Evolutionary conservation across 2,888 invertebrate genomes (phyloP), one percentile per base, ranked within the genome.

Genomic region (Monoplex corrugatus): DNA sequence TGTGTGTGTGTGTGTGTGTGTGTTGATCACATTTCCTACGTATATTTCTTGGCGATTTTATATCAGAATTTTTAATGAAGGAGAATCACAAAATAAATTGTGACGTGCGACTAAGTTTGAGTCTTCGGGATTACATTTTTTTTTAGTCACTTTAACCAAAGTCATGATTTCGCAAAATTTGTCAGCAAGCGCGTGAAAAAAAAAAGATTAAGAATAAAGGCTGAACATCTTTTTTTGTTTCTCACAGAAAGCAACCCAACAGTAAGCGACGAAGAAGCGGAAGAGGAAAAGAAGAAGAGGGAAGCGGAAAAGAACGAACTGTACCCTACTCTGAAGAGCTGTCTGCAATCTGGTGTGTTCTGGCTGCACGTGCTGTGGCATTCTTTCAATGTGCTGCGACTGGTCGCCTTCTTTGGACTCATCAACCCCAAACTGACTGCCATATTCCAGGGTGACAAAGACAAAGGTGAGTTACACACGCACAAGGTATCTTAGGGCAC

Each of bases 321-420:
- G 63, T 88, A 63, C 45, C 88, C 83, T 63, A 88, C 88, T 6
- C 72, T 88, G 32, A 57, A 44, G 44, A 88, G 88, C 45, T 88
- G 88, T n/a, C 43, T 88, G 44, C 40, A 35, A 23, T 88, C 80
- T 28, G 16, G 43, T 13, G 88, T 88, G 35, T 88, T 83, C 82
- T 50, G 57, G 82, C 68, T 83, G 44, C 88, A 88, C 88, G 88
- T 88, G 68, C 2, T 83, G 43, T 88, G 88, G 88, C 44, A 40
- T 43, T 88, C 68, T 28, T 35, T 82, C 83, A 82, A 88, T 44
- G 83, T 83, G 23, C 44, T 88, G 28, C 63, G 88, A 1, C 63
- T 88, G 10, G 88, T 82, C 40, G 63, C 88, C 82, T 88, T 88
- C 88, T 88, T 88, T 10, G 88, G 88, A 50, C 68, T 88, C 35